phyloP scores from a whole-genome alignment of 2,113 vertebrate genomes.

The Chroicocephalus ridibundus region DNA sequence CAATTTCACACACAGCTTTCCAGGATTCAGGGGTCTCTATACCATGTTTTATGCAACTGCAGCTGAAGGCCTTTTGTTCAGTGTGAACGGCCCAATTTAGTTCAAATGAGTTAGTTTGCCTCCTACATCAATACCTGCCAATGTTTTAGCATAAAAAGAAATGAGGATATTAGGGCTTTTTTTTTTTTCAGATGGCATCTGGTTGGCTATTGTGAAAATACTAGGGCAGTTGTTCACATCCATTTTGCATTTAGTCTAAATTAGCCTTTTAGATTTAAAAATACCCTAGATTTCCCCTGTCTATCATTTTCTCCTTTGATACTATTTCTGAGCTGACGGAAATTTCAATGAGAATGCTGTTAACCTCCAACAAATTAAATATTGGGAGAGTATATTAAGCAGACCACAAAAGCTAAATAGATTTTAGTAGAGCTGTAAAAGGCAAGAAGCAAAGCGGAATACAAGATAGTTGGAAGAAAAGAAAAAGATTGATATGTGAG shows the following conservation, averaged over 20 bases:
- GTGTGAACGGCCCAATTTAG: background rate
- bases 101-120: background rate
- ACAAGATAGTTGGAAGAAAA: background rate
- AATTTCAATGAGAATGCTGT: slow-evolving; percentile 14
- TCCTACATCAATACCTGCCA: slow-evolving; percentile 9
- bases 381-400: slow-evolving; percentile 1
- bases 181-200: slow-evolving; percentile 2
- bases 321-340: background rate
- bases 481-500: background rate
- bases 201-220: background rate
- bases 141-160: slow-evolving; percentile 6
- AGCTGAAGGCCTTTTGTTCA: slow-evolving; percentile 9
- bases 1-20: background rate
- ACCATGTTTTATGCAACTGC: background rate
- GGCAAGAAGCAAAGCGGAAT: background rate
- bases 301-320: background rate
- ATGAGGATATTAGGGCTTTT: background rate
- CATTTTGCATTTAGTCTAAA: slow-evolving; percentile 35
- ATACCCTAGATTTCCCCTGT: background rate
- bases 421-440: background rate
- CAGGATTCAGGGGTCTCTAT: background rate
- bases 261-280: slow-evolving; percentile 31
- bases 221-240: background rate
- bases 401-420: background rate
- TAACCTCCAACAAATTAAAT: slow-evolving; percentile 15